These are phyloP conservation scores for Propithecus coquereli DNA, from an alignment of 2,113 vertebrate genomes.

Conservation along the genomic window DNA sequence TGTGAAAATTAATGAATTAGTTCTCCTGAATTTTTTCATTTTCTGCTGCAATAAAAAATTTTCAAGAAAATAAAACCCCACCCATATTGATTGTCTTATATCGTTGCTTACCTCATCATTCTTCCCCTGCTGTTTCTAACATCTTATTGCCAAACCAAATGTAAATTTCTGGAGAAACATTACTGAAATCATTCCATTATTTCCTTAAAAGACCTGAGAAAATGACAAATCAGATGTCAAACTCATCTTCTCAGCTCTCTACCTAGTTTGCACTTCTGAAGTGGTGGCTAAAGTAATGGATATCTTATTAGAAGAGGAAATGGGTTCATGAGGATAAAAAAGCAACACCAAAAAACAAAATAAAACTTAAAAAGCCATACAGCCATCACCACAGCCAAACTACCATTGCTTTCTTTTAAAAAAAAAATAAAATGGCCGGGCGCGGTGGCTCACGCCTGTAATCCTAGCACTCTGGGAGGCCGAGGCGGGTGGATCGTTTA, in stretches of 20 bases:
- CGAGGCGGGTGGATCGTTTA: too few relatives aligned
- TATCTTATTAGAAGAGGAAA: slow-evolving; percentile 23
- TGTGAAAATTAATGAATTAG: not conserved
- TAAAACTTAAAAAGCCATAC: not conserved
- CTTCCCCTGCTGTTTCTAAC: not conserved
- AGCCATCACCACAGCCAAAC: not conserved
- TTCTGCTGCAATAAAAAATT: not conserved
- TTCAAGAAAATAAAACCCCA: not conserved
- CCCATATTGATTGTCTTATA: not conserved
- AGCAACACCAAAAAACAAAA: not conserved
- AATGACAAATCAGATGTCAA: not conserved
- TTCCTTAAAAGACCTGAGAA: not conserved
- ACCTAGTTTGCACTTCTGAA: not conserved
- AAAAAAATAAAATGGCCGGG: not conserved
- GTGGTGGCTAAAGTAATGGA: not conserved
- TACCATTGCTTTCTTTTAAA: not conserved
- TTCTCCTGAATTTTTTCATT: not conserved
- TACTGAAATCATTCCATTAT: not conserved
- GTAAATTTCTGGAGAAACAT: slow-evolving; percentile 13
- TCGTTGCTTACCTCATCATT: not conserved
- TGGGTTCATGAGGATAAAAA: not conserved
- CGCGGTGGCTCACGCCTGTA: too few relatives aligned
- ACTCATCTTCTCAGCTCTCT: not conserved
- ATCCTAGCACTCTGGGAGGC: too few relatives aligned
- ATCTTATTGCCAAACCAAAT: not conserved